phyloP scores from a whole-genome alignment of 30 jellyfish, hydroid and myxozoan genomes.

The Cassiopea andromeda region DNA sequence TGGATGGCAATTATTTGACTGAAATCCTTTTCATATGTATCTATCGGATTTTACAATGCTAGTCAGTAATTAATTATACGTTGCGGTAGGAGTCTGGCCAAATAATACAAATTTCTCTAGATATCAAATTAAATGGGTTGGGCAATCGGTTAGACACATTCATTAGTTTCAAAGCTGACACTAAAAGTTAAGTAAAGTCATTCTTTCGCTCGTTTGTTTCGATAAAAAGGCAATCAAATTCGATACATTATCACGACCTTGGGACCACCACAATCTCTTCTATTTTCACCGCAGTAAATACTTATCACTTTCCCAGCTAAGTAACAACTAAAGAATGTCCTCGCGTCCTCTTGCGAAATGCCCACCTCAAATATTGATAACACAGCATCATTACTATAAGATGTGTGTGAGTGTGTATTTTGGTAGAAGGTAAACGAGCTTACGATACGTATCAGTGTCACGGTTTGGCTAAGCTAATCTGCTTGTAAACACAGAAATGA shows the following conservation, averaged over 20 bases:
- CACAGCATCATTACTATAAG: too few species aligned
- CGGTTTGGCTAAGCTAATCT: not conserved
- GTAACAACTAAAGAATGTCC: not conserved
- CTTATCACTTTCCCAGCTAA: not conserved
- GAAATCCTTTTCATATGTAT: constrained; percentile 56
- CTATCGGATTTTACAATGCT: constrained; percentile 34
- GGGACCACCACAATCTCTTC: constrained; percentile 14
- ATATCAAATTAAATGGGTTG: constrained; percentile 48
- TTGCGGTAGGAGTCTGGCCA: constrained; percentile 43
- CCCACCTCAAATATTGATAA: too few species aligned
- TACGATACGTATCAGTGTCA: not conserved
- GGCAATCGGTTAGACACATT: constrained; percentile 19
- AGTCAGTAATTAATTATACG: constrained; percentile 52
- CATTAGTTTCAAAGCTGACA: constrained; percentile 21
- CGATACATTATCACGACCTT: constrained; percentile 16
- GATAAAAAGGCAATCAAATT: constrained; percentile 12
- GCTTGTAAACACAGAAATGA: constrained; percentile 11
- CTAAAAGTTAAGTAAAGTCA: not conserved
- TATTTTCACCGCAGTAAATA: not conserved
- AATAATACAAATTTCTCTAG: constrained; percentile 40
- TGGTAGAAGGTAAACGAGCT: not conserved
- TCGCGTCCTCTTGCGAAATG: not conserved
- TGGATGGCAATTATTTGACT: constrained; percentile 24
- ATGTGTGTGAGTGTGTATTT: too few species aligned
- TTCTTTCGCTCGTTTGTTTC: constrained; percentile 13